Conservation (phyloP, 2,113 vertebrate species). For the Fulmarus glacialis region DNA sequence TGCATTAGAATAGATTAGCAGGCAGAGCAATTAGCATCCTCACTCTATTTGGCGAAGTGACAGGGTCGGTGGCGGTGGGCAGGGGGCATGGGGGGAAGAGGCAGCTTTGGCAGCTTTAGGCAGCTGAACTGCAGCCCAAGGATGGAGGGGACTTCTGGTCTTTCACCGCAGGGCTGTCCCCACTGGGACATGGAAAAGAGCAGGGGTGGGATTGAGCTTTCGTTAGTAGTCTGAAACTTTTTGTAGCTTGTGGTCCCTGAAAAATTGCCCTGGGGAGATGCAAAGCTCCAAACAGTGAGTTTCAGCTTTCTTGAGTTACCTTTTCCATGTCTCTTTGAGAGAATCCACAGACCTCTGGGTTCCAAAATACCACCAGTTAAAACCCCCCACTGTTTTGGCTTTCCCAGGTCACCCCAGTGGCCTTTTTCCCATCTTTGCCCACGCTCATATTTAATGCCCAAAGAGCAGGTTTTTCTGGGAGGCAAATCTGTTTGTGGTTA, state of each 20-base stretch:
- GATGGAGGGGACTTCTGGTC: neutral
- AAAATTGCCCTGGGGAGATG: neutral
- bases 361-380: neutral
- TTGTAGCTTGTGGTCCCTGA: neutral
- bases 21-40: slow-evolving; percentile 63
- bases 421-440: neutral
- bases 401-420: neutral
- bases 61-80: neutral
- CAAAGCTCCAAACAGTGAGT: neutral
- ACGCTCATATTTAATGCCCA: neutral
- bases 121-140: neutral
- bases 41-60: neutral
- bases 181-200: fast-evolving
- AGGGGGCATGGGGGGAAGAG: neutral
- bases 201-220: neutral
- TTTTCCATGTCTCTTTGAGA: neutral
- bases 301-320: neutral
- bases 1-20: slow-evolving; percentile 75
- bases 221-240: neutral
- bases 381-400: fast-evolving
- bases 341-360: neutral
- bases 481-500: neutral
- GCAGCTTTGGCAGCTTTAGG: neutral
- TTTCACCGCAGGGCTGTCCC: neutral
- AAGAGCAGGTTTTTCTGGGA: neutral